A percentile compares a stretch with the other conserved stretches of the same genome.
Conservation (phyloP, 1,140 invertebrate species). For the Calephelis virginiensis region DNA sequence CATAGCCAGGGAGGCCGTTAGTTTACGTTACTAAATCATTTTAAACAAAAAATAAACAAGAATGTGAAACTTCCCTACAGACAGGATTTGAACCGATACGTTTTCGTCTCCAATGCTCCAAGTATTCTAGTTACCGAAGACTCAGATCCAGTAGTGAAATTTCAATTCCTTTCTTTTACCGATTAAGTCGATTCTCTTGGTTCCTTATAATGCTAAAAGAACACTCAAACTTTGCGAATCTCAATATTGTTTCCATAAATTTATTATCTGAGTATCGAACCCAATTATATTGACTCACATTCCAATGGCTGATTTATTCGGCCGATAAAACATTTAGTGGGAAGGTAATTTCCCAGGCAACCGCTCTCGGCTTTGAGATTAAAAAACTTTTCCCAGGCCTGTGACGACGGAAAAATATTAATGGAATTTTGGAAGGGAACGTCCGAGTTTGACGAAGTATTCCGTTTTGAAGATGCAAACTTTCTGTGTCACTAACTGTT, state of each 20-base stretch:
- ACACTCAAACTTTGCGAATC: too few species aligned
- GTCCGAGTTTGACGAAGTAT: slow-evolving; percentile 22
- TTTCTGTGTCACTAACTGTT: slow-evolving; percentile 35
- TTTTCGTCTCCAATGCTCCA: too few species aligned
- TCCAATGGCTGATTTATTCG: slow-evolving; percentile 51
- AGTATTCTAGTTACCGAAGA: too few species aligned
- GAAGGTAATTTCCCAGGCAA: slow-evolving; percentile 53
- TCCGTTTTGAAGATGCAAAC: slow-evolving; percentile 13
- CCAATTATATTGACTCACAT: slow-evolving; percentile 33
- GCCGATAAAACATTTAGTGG: slow-evolving; percentile 50
- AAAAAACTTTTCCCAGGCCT: slow-evolving; percentile 60
- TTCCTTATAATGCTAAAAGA: too few species aligned
- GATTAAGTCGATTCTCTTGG: too few species aligned
- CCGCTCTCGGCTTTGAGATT: slow-evolving; percentile 53
- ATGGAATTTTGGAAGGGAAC: slow-evolving; percentile 45
- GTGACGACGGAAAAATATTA: slow-evolving; percentile 46
- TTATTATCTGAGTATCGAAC: slow-evolving; percentile 1
- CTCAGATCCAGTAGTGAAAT: too few species aligned
- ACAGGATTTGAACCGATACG: too few species aligned
- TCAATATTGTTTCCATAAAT: slow-evolving; percentile 3
- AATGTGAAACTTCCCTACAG: too few species aligned
- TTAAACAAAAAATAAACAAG: too few species aligned
- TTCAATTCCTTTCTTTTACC: too few species aligned
- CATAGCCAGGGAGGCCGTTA: too few species aligned
- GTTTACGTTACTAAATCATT: too few species aligned